Percentiles rank a stretch among this genome's conserved stretches.
Conservation (phyloP, 2,888 invertebrate species). For the Balanococcus diminutus region DNA sequence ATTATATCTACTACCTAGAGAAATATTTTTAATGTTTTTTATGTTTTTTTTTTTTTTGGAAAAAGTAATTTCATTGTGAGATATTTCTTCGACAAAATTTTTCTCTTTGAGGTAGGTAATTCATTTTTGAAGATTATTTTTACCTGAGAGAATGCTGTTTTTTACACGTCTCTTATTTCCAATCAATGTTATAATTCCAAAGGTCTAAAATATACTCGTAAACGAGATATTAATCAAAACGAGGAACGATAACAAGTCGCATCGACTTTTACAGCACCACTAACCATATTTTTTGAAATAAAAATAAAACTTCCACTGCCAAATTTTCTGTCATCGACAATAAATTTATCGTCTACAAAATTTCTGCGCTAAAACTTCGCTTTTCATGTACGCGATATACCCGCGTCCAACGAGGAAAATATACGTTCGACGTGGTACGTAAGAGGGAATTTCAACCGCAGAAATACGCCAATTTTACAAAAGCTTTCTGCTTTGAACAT, state of each 20-base stretch:
- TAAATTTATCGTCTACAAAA: conserved; percentile 16
- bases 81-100: not conserved
- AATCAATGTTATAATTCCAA: too few relatives aligned
- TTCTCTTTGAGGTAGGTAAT: not conserved
- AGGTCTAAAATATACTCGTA: too few relatives aligned
- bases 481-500: conserved; percentile 32
- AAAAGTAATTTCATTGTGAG: not conserved
- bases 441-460: conserved; percentile 1
- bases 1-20: too few relatives aligned
- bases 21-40: too few relatives aligned
- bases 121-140: too few relatives aligned
- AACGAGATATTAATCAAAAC: not conserved
- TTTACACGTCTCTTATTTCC: too few relatives aligned
- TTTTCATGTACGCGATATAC: not conserved
- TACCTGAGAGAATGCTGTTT: too few relatives aligned
- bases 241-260: not conserved
- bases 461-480: conserved; percentile 33
- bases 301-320: not conserved
- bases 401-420: not conserved
- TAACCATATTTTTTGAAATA: not conserved
- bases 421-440: not conserved
- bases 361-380: not conserved
- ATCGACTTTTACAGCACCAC: not conserved
- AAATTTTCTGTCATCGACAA: conserved; percentile 28
- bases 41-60: not conserved